Percentiles rank a stretch among this genome's conserved stretches.
Evolutionary conservation across 2,113 vertebrate genomes (phyloP).

Genomic region (Elachura formosa): DNA sequence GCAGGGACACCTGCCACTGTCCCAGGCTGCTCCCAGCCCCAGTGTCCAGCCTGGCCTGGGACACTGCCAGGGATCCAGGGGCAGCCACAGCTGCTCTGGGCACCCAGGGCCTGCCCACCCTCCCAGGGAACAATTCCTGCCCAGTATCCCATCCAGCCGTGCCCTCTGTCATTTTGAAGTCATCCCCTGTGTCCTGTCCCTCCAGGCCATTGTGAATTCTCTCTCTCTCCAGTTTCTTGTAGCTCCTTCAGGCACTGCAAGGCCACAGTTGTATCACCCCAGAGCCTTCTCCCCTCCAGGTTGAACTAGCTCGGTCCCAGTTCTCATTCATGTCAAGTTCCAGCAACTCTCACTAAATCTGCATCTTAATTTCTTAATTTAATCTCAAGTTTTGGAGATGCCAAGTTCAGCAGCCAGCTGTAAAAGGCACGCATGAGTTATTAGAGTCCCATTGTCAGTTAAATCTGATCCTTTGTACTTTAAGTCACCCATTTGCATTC

Average conservation of each 20-base stretch:
- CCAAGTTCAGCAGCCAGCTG: background rate
- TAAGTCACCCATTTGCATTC: constrained; percentile 35
- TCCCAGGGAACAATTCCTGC: accelerated
- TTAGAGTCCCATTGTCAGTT: background rate
- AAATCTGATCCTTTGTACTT: constrained; percentile 8
- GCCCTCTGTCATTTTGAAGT: background rate
- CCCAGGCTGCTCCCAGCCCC: background rate
- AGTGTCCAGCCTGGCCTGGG: background rate
- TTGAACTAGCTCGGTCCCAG: background rate
- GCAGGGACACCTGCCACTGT: background rate
- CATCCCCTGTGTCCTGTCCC: background rate
- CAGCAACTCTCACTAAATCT: background rate
- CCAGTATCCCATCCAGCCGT: accelerated
- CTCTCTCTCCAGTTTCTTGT: background rate
- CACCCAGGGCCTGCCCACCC: background rate
- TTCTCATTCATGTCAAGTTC: background rate
- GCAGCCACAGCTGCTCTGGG: background rate
- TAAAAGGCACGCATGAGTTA: background rate
- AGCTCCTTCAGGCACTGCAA: background rate
- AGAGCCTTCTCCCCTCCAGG: background rate
- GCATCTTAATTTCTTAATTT: constrained; percentile 41
- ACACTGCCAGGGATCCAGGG: background rate
- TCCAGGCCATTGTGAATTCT: background rate
- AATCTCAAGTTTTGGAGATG: background rate
- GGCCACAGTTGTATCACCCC: background rate